These are phyloP conservation scores for Nothobranchius kuhntae DNA, from an alignment of 2,113 vertebrate species.

Conservation along the genomic window DNA sequence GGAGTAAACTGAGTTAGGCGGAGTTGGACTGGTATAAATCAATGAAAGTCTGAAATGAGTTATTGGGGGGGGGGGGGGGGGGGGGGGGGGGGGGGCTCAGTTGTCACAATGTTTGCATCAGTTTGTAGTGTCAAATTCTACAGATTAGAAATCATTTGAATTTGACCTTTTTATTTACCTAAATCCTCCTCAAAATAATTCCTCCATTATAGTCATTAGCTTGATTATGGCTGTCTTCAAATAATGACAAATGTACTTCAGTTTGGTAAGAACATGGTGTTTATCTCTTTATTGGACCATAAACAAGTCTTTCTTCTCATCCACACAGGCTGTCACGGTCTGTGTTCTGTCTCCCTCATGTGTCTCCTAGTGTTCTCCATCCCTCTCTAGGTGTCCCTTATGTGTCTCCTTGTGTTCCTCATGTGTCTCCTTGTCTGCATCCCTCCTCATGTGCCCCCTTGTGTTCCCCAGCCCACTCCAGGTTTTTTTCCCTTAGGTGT, in stretches of 20 bases:
- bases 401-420: too few species aligned
- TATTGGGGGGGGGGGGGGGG: background rate
- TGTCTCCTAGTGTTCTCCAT: too few species aligned
- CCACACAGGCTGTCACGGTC: too few species aligned
- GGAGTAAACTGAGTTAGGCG: conserved; percentile 1
- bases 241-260: conserved; percentile 1
- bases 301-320: background rate
- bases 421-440: too few species aligned
- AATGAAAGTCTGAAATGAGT: background rate
- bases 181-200: conserved; percentile 1
- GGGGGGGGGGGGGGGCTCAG: background rate
- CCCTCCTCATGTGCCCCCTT: too few species aligned
- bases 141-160: background rate
- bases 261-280: background rate
- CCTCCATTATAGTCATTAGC: background rate
- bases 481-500: too few species aligned
- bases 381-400: too few species aligned
- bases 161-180: background rate
- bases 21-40: background rate
- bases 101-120: conserved; percentile 1
- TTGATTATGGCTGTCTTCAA: background rate
- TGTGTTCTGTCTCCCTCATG: too few species aligned
- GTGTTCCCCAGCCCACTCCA: too few species aligned
- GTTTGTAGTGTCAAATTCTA: conserved; percentile 1
- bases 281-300: background rate